phyloP scores from a whole-genome alignment of 2,797 vertebrate genomes.

The Poecilia picta region DNA sequence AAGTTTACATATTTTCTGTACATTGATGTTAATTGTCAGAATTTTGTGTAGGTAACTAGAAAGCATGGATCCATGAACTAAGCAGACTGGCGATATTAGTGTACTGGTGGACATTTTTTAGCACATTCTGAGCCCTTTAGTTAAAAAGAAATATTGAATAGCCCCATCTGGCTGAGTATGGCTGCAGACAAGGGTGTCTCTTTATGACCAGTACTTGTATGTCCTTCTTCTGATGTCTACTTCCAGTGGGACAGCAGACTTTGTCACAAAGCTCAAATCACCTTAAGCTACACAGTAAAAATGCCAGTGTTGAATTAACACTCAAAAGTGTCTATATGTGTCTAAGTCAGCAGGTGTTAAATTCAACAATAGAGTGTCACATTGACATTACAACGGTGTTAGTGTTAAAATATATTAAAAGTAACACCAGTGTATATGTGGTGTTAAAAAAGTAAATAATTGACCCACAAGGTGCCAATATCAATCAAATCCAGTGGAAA shows the following conservation, averaged over 20 bases:
- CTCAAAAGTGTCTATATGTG: too few relatives aligned
- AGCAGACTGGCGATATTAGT: not conserved
- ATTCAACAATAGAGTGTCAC: too few relatives aligned
- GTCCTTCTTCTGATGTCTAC: not conserved
- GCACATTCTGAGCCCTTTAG: too few relatives aligned
- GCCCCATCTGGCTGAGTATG: not conserved
- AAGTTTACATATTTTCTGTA: too few relatives aligned
- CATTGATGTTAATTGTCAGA: not conserved
- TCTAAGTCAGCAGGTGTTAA: too few relatives aligned
- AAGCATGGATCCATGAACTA: not conserved
- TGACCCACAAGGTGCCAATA: too few relatives aligned
- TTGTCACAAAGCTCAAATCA: not conserved
- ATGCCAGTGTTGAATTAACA: too few relatives aligned
- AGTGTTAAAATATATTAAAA: too few relatives aligned
- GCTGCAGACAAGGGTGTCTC: not conserved
- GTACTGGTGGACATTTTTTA: not conserved
- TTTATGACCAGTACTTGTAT: not conserved
- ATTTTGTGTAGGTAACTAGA: not conserved
- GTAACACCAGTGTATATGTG: too few relatives aligned
- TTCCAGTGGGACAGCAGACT: not conserved
- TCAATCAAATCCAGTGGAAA: too few relatives aligned
- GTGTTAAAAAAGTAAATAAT: too few relatives aligned
- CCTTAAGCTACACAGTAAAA: not conserved
- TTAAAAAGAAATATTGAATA: not conserved
- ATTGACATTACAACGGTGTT: too few relatives aligned